A percentile compares a stretch with the other conserved stretches of the same genome.
These are phyloP conservation scores for Actinostola sp. DNA, from an alignment of 92 coral and sea anemone genomes.

Conservation along the genomic window DNA sequence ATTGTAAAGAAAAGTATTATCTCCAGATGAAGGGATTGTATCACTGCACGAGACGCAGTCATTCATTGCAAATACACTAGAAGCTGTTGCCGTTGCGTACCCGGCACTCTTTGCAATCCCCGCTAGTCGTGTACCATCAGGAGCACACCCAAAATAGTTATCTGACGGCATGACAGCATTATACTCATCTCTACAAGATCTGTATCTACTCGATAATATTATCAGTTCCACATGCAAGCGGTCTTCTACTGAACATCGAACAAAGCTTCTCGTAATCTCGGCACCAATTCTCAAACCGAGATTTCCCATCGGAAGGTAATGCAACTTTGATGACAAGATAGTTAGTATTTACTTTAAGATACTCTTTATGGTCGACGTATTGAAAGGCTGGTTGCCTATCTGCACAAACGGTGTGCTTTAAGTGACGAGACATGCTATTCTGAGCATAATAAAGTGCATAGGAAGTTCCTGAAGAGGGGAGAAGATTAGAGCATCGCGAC, in stretches of 20 bases:
- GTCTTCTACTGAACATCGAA: constrained; percentile 32
- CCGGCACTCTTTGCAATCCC: constrained; percentile 49
- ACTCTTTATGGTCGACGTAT: constrained; percentile 20
- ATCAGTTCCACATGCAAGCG: constrained; percentile 52
- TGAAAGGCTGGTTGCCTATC: constrained; percentile 39
- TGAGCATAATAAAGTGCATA: constrained; percentile 22
- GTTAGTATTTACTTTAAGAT: constrained; percentile 5
- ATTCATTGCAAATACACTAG: constrained; percentile 47
- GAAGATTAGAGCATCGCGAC: constrained; percentile 11
- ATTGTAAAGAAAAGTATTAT: constrained; percentile 24
- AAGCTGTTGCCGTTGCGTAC: constrained; percentile 9
- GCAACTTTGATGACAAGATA: constrained; percentile 41
- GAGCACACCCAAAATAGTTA: constrained; percentile 19
- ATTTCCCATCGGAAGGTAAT: constrained; percentile 49
- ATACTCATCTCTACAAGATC: constrained; percentile 25
- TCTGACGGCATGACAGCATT: constrained; percentile 35
- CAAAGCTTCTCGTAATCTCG: constrained; percentile 64
- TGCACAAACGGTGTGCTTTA: constrained; percentile 30
- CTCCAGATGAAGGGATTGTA: constrained; percentile 17
- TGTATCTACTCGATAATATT: background rate
- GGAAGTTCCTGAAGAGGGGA: constrained; percentile 33
- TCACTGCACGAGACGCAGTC: constrained; percentile 41
- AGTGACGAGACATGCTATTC: background rate
- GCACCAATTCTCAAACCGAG: constrained; percentile 61
- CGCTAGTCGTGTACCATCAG: constrained; percentile 18